Percentiles rank a stretch among this genome's conserved stretches.
phyloP scores from a whole-genome alignment of 2,797 vertebrate species.

The Malacoraja senta region DNA sequence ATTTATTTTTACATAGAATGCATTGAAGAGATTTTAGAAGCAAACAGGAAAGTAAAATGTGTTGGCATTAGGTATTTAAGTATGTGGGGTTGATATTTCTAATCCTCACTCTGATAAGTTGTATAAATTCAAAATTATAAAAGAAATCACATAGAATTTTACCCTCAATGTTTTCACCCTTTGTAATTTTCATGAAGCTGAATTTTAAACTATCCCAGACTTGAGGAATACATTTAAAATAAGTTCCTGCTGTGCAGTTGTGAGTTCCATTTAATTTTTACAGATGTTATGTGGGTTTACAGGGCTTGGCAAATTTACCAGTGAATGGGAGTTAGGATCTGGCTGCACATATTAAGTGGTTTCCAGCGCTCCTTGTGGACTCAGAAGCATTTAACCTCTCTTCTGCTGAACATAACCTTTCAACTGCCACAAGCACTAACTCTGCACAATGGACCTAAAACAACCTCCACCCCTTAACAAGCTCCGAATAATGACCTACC shows the following conservation, averaged over 20 bases:
- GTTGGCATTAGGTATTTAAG: background rate
- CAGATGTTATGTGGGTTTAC: too few species aligned
- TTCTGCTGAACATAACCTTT: background rate
- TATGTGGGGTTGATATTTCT: background rate
- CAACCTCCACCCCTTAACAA: background rate
- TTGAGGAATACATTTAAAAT: background rate
- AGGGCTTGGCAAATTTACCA: background rate
- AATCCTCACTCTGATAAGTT: background rate
- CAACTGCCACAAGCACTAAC: background rate
- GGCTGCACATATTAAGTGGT: background rate
- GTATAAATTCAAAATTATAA: background rate
- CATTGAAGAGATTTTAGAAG: background rate
- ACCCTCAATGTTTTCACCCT: background rate
- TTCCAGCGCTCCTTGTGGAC: background rate
- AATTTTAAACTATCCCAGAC: background rate
- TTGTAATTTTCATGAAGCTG: background rate
- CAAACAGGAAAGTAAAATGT: background rate
- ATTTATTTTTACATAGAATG: background rate
- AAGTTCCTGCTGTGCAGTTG: background rate
- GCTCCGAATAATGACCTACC: background rate
- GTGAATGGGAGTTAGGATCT: background rate
- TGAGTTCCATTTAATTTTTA: background rate
- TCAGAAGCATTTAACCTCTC: background rate
- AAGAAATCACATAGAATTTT: background rate
- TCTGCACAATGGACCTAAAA: background rate